Evolutionary conservation across 2,888 invertebrate species (phyloP), one percentile per base, ranked within the genome.

Genomic region (Limnephilus marmoratus): DNA sequence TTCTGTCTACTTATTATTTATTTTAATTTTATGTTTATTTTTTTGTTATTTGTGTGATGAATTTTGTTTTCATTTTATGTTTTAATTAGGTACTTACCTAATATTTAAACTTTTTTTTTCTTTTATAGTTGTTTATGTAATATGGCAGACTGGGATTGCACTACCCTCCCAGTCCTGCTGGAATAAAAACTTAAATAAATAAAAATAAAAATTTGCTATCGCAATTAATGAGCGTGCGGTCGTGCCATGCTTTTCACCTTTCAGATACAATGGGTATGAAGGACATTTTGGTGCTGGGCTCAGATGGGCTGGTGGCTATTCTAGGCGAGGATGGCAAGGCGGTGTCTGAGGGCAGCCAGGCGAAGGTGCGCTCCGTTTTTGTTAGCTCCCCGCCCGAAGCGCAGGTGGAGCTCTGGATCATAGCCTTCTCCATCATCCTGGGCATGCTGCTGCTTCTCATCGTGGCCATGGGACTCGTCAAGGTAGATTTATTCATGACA

Each of bases 251-350:
- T 24, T 68, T 68, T 68, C 24, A 68, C 1, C 1, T 87, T 87
- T n/a, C 80, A 91, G 91, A 45, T 41, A 89, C 49, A 45, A 45
- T 92, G 91, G 90, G 91, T n/a, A 34, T 85, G 12, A 95, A 95
- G 94, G 95, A 95, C 92, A 94, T 95, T 13, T 94, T 96, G 91
- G 94, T 95, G 89, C 94, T 95, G 82, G 94, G 95, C 12, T 94
- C 95, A 3, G 94, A 94, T 86, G 95, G 95, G 29, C 93, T 92
- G 13, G 94, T 95, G 0, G 85, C 49, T 7, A 90, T 90, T 29
- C 24, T 29, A 29, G 80, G 53, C 15, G 49, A 41, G 18, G 88
- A 87, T 13, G 91, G 91, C 95, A 3, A 94, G 31, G 81, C 37
- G 95, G 4, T 94, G 91, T 45, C 37, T 95, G 3, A 94, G 91